Evolutionary conservation across 2,113 vertebrate genomes (phyloP).

Genomic region (Motacilla tschutschensis): DNA sequence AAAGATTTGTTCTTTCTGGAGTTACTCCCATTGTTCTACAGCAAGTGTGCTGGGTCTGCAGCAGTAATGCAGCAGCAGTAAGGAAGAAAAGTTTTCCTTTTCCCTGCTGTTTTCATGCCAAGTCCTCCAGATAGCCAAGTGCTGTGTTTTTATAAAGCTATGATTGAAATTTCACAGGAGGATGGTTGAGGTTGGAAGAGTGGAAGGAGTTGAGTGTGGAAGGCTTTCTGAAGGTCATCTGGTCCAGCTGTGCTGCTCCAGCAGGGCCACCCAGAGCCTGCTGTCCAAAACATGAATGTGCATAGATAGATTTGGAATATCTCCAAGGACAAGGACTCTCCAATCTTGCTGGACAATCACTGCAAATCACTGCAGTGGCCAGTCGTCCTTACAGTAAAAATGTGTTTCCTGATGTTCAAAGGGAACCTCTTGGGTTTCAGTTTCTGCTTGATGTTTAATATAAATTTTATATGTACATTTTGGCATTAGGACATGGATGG

Average conservation of each 20-base stretch:
- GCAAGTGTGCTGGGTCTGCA: not conserved
- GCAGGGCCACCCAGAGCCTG: not conserved
- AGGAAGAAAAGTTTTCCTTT: not conserved
- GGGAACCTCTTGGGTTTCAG: not conserved
- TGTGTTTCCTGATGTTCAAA: accelerated
- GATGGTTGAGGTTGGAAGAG: not conserved
- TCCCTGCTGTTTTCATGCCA: not conserved
- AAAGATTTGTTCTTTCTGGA: not conserved
- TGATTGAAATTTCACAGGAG: not conserved
- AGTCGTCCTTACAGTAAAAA: not conserved
- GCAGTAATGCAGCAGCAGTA: accelerated
- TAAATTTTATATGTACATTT: not conserved
- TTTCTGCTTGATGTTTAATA: not conserved
- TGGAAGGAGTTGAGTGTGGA: no score
- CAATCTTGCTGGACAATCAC: not conserved
- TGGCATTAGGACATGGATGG: not conserved
- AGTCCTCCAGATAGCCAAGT: not conserved
- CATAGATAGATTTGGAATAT: accelerated
- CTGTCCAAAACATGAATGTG: accelerated
- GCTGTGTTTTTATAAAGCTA: not conserved
- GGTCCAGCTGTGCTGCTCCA: not conserved
- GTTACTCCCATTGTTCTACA: not conserved
- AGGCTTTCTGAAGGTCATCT: not conserved
- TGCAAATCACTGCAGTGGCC: not conserved
- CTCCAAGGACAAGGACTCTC: not conserved